These are phyloP conservation scores for Meriones unguiculatus DNA, from an alignment of 2,113 vertebrate genomes.

Conservation along the genomic window DNA sequence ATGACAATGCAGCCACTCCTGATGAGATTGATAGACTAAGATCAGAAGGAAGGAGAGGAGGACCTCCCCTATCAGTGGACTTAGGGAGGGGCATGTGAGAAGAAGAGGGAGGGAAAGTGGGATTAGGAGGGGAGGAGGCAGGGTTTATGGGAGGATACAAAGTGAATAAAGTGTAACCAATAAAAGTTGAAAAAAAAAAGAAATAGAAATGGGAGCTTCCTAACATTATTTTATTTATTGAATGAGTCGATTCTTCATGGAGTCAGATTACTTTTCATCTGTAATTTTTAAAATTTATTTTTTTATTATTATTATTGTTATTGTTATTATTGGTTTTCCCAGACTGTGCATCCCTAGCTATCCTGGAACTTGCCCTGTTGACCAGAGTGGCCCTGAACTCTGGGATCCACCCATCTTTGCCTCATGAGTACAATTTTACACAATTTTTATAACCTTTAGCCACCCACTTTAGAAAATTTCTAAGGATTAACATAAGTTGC, in stretches of 20 bases:
- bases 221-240: constrained; percentile 52
- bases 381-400: not conserved
- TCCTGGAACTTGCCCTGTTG: not conserved
- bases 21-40: too few relatives aligned
- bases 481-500: not conserved
- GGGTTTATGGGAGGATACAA: too few relatives aligned
- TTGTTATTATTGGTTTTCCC: not conserved
- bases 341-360: not conserved
- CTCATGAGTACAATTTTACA: not conserved
- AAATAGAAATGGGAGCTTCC: not conserved
- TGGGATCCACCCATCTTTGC: too few relatives aligned
- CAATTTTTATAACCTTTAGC: constrained; percentile 35
- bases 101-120: too few relatives aligned
- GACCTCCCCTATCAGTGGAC: too few relatives aligned
- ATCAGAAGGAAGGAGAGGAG: too few relatives aligned
- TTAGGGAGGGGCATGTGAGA: too few relatives aligned
- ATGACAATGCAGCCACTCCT: too few relatives aligned
- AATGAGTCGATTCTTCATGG: constrained; percentile 27
- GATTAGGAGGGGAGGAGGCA: too few relatives aligned
- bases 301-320: not conserved
- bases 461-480: constrained; percentile 23
- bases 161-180: too few relatives aligned
- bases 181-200: too few relatives aligned
- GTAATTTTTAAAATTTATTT: not conserved
- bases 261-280: constrained; percentile 36